Base-by-base conservation (phyloP, 2,888 invertebrate species). In the Bugulina stolonifera region DNA sequence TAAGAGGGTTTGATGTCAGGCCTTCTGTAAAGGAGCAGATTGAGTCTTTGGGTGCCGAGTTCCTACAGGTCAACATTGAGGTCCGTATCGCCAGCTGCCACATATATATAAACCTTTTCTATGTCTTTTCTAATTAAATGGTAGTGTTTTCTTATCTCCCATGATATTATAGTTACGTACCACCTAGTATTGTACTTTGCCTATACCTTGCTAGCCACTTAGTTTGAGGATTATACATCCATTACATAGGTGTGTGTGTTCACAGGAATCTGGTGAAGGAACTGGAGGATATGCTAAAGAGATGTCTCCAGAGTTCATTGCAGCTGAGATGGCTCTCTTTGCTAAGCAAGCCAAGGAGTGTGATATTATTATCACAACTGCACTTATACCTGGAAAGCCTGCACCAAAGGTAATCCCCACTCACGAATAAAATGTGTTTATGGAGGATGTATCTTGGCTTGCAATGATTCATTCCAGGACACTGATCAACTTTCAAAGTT, bases 341-440 rank as follows among this genome's bases (percentile, higher is more conserved):
- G 92, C 91, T n/a, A 91, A 90, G 79, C 93, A 94, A 81, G 90
- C 91, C 69, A 89, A 89, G 80, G 91, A 91, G 73, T 91, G 93
- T 0, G 94, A 94, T 80, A 89, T 94, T 54, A 88, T 94, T 76
- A 93, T 94, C 79, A 89, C 91, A n/a, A 94, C 94, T 0, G 93
- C 93, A 2, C 88, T 94, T 22, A 93, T 94, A 77, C 94, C 94
- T 22, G 93, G 93, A 69, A 92, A 90, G 83, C 90, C 88, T 71
- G 93, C 93, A 0, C 93, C 94, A 0, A 78, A 90, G 64, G 64
- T 32, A 64, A 43, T n/a, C n/a, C n/a, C n/a, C n/a, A n/a, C n/a
- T n/a, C n/a, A n/a, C n/a, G n/a, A n/a, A n/a, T n/a, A n/a, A n/a
- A n/a, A n/a, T n/a, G n/a, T n/a, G n/a, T n/a, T n/a, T n/a, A n/a